These are phyloP conservation scores for Drosophila persimilis DNA, from an alignment of 1,140 invertebrate species.

Conservation along the genomic window DNA sequence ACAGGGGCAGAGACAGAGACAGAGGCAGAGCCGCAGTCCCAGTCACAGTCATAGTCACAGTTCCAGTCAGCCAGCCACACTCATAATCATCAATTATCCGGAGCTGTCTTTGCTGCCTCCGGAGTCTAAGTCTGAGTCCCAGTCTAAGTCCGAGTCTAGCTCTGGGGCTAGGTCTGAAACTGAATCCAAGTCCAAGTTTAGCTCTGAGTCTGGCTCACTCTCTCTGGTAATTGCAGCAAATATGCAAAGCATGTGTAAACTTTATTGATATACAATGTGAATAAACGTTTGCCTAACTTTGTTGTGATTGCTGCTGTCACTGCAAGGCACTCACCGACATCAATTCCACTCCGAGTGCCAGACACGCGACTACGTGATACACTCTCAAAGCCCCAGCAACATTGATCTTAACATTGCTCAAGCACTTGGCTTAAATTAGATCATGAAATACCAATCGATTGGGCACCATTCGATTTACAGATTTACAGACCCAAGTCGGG, in stretches of 20 bases:
- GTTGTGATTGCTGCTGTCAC: constrained; percentile 69
- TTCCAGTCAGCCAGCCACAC: constrained; percentile 20
- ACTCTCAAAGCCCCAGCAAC: constrained; percentile 6
- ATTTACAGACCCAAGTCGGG: too few relatives aligned
- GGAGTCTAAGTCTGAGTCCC: constrained; percentile 4
- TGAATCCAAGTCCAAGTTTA: constrained; percentile 13
- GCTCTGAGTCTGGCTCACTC: constrained; percentile 15
- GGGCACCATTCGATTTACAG: too few relatives aligned
- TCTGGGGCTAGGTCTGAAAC: neutral
- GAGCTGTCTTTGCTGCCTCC: constrained; percentile 40
- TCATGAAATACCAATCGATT: too few relatives aligned
- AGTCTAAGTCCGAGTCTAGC: constrained; percentile 4
- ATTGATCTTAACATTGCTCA: too few relatives aligned
- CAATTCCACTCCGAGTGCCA: constrained; percentile 1
- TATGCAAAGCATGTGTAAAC: constrained; percentile 69
- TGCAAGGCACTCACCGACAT: constrained; percentile 30
- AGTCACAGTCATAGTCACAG: neutral
- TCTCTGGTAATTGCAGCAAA: constrained; percentile 43
- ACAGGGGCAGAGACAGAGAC: neutral
- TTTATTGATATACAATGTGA: constrained; percentile 52
- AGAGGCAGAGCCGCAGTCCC: neutral
- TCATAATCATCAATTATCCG: constrained; percentile 78
- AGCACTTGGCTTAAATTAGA: too few relatives aligned
- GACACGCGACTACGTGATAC: constrained; percentile 17
- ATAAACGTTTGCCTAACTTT: constrained; percentile 52